Evolutionary conservation across 1,140 invertebrate species (phyloP).

Genomic region (Heliconius congener): DNA sequence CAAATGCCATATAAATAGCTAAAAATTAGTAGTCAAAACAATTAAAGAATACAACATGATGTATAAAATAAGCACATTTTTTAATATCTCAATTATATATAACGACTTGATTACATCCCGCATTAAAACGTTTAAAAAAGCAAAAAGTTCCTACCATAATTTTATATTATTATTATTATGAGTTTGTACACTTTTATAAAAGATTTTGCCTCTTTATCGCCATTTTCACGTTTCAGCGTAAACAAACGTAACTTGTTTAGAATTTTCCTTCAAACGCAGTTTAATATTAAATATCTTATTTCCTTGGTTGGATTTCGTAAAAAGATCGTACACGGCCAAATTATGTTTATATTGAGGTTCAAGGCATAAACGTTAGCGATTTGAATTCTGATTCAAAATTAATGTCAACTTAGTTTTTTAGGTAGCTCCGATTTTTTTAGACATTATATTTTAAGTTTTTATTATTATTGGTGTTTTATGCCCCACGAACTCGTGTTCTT

Average conservation of each 20-base stretch:
- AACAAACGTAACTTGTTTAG: constrained; percentile 5
- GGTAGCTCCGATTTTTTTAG: too few species aligned
- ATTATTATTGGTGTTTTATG: too few species aligned
- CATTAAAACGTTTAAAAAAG: neutral
- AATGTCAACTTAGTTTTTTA: too few species aligned
- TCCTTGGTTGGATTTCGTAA: neutral
- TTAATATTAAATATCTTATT: constrained; percentile 12
- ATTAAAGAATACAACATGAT: too few species aligned
- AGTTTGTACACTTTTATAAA: neutral
- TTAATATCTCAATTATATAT: neutral
- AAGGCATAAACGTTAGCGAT: constrained; percentile 8
- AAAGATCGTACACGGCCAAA: neutral
- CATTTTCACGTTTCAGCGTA: neutral
- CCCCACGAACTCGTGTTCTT: too few species aligned
- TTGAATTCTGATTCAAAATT: too few species aligned
- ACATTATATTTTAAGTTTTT: too few species aligned
- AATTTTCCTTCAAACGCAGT: neutral
- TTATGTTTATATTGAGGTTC: neutral
- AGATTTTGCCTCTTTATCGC: neutral
- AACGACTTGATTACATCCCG: neutral
- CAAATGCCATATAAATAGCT: too few species aligned
- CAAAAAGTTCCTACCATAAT: neutral
- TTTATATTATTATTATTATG: neutral
- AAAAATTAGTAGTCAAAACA: too few species aligned
- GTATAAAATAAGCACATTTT: too few species aligned